phyloP scores from a whole-genome alignment of 2,113 vertebrate species.

The Trogon melanurus region DNA sequence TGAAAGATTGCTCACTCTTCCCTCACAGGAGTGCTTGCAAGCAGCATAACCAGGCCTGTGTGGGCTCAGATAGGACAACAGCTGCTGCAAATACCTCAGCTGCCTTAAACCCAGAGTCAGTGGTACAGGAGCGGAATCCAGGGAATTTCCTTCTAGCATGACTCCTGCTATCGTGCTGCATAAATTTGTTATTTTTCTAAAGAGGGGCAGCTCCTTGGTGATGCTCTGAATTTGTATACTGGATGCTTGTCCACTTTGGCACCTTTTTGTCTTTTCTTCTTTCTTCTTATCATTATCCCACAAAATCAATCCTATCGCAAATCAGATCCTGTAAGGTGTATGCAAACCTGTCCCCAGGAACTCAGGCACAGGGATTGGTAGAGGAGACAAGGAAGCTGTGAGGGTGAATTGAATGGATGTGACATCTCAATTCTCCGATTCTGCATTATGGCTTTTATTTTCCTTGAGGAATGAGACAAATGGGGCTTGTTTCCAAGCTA shows the following conservation, averaged over 20 bases:
- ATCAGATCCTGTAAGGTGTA: not conserved
- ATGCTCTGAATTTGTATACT: not conserved
- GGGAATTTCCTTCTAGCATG: not conserved
- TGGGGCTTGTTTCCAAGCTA: conserved; percentile 55
- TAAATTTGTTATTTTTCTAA: not conserved
- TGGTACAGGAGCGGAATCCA: not conserved
- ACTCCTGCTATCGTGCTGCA: not conserved
- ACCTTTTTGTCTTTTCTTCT: not conserved
- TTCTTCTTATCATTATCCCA: not conserved
- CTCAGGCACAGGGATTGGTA: not conserved
- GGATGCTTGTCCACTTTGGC: not conserved
- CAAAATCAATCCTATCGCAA: not conserved
- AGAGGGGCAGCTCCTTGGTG: not conserved
- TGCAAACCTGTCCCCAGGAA: not conserved
- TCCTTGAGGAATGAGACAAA: conserved; percentile 63
- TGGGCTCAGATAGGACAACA: not conserved
- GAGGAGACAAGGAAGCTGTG: not conserved
- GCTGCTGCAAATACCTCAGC: not conserved
- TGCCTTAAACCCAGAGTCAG: not conserved
- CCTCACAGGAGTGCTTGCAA: not conserved
- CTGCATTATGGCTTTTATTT: conserved; percentile 39
- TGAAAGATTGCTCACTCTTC: not conserved
- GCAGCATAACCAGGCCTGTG: not conserved
- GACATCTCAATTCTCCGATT: conserved; percentile 54
- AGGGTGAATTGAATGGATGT: conserved; percentile 53